Base-by-base conservation (phyloP, 2,113 vertebrate species). In the Catharus bicknelli region DNA sequence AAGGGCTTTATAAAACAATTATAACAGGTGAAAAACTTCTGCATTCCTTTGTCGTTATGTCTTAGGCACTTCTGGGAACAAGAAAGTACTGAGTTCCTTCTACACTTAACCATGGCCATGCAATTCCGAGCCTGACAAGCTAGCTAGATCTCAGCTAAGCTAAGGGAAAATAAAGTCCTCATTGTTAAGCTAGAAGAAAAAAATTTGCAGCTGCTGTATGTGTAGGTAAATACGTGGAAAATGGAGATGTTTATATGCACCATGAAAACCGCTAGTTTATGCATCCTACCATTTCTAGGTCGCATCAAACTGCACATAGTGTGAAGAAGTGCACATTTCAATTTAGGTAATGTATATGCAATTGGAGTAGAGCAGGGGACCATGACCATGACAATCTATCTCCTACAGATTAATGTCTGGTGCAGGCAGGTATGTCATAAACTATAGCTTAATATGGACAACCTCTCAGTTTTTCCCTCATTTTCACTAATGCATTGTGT, bases 11-110 rank as follows among this genome's bases (percentile, higher is more conserved):
- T 96, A 96, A 96, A 95, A 97, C 90, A 94, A 97, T 97, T 96
- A 95, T 73, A 96, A 93, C 97, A 98, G 97, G 97, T 98, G 96
- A 97, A 97, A 95, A 96, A 96, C 95, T 97, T 97, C 94, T 97
- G 93, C 97, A 97, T 98, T 98, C 97, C 93, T 97, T 96, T 96
- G 94, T 94, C 47, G 54, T 97, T 97, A 97, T 95, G 93, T 96
- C 94, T 97, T 96, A 87, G 87, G 77, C 80, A 95, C 91, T 97
- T 96, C 91, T 96, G 95, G 90, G 94, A 97, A 97, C 66, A 95
- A 95, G 94, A 96, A 97, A 96, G 83, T 94, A 51, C 72, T 61
- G 88, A 97, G 95, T 78, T 96, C 86, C 94, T 95, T 90, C 83
- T 93, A 95, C 96, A 95, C 79, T 88, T 97, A 94, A 90, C 79